Evolutionary conservation across 2,888 invertebrate genomes (phyloP), one percentile per base, ranked within the genome.

Genomic region (Mermis nigrescens): DNA sequence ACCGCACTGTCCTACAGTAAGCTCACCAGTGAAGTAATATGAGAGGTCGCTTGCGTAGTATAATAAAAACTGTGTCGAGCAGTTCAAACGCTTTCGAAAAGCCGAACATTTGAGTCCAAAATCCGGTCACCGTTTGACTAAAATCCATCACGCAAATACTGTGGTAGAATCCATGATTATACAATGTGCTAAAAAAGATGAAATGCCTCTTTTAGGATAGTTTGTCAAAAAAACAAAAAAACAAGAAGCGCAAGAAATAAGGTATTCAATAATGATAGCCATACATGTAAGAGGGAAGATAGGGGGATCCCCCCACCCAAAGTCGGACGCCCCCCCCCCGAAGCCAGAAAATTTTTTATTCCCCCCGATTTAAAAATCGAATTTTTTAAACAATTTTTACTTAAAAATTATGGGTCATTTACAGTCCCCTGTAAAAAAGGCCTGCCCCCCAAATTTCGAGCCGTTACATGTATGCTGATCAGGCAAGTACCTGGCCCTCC

Each of bases 81-180:
- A 75, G 68, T 63, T 75, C 75, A 46, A 71, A 67, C 2, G 72
- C 72, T 62, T 75, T 73, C n/a, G 61, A 60, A n/a, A 94, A 78
- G 48, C 91, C 90, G 77, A 98, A 98, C 81, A 91, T 82, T 82
- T 84, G 88, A 65, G 92, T 87, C 95, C 95, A 98, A 76, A 92
- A 92, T 12, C 91, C 91, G 65, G 88, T 85, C 55, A 92, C 91
- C 68, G 85, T 84, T 76, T 89, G 67, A 7, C 69, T 68, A 61
- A 65, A 71, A 1, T 68, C 68, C 22, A 67, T 67, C 15, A 64
- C 84, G 78, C 98, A 98, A 68, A 94, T 84, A 60, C 94, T 92
- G 78, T 94, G 87, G 75, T 88, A 86, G 68, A 94, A 80, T 62
- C 94, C 91, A 74, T 89, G 84, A 74, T 86, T 84, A 68, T 82